These are phyloP conservation scores for Phocoena sinus DNA, from an alignment of 2,113 vertebrate genomes.

Conservation along the genomic window DNA sequence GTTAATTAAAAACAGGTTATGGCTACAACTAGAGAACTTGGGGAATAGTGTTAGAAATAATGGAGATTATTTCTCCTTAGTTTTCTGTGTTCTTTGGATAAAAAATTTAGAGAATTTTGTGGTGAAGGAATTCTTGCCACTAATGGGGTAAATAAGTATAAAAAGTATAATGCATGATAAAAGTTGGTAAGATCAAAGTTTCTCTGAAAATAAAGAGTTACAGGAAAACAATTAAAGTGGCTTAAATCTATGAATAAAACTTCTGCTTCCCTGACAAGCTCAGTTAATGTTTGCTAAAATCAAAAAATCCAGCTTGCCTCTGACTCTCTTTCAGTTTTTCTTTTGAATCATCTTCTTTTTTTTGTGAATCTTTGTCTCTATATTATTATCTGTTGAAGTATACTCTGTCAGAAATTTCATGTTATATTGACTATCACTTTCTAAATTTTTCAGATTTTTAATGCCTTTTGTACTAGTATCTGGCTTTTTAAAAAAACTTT, in stretches of 20 bases:
- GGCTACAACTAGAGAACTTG: not conserved
- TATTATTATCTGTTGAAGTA: not conserved
- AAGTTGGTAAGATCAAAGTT: not conserved
- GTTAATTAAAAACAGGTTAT: not conserved
- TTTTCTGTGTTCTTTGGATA: not conserved
- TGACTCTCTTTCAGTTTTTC: not conserved
- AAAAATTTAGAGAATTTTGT: conserved; percentile 9
- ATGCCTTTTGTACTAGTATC: not conserved
- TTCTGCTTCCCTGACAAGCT: not conserved
- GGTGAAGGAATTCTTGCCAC: not conserved
- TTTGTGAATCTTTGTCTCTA: not conserved
- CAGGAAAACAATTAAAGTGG: not conserved
- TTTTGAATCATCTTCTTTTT: not conserved
- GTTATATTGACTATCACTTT: not conserved
- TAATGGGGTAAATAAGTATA: not conserved
- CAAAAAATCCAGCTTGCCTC: not conserved
- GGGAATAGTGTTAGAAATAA: not conserved
- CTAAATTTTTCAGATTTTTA: not conserved
- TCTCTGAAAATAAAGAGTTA: not conserved
- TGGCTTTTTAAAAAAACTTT: not conserved
- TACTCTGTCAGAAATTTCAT: not conserved
- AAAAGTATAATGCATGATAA: not conserved
- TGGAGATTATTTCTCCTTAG: conserved; percentile 3
- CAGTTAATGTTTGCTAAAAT: not conserved
- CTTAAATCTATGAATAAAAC: not conserved